A percentile compares a stretch with the other conserved stretches of the same genome.
Evolutionary conservation across 2,113 vertebrate genomes (phyloP).

Genomic region (Piaya cayana): DNA sequence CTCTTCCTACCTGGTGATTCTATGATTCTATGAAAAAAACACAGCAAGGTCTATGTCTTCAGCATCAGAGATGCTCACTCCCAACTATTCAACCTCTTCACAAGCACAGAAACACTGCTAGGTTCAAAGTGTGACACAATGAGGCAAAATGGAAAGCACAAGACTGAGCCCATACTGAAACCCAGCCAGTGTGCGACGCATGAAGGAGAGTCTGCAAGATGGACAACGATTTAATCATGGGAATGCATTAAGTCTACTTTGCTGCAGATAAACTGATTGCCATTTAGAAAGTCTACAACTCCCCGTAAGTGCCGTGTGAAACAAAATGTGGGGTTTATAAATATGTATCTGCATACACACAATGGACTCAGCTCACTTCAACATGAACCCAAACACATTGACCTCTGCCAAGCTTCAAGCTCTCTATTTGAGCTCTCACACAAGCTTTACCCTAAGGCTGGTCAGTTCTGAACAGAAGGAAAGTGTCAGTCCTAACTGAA

Average conservation of each 20-base stretch:
- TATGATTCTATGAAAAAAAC: too few species aligned
- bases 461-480: background rate
- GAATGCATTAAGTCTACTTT: background rate
- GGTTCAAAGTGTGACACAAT: fast-evolving
- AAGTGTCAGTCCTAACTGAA: background rate
- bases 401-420: background rate
- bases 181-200: fast-evolving
- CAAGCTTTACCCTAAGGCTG: background rate
- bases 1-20: too few species aligned
- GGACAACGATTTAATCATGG: background rate
- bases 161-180: fast-evolving
- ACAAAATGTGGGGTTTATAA: background rate
- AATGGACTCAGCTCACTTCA: background rate
- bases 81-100: background rate
- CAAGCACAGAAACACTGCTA: background rate
- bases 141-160: background rate
- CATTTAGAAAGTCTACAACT: background rate
- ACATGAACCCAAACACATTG: background rate
- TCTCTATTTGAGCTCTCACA: background rate
- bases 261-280: background rate
- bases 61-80: background rate
- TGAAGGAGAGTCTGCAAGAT: background rate
- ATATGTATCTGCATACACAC: background rate
- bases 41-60: background rate
- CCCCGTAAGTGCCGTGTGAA: background rate